Conservation (phyloP, 2,113 vertebrate genomes). For the Anser brachyrhynchus region DNA sequence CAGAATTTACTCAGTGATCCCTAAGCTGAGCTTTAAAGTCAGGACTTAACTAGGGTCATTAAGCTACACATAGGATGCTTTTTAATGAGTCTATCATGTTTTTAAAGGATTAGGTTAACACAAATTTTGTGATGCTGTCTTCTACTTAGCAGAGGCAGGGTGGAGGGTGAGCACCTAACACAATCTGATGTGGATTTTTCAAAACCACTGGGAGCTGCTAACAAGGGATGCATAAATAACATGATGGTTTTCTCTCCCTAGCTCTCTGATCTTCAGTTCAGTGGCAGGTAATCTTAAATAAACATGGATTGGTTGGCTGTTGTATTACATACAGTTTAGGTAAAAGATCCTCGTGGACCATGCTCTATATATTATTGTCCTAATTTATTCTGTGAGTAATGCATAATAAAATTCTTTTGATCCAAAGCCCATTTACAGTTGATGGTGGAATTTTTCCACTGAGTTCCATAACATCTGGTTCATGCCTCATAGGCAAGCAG, state of each 20-base stretch:
- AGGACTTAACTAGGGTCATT: background rate
- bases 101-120: background rate
- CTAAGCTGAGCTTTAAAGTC: background rate
- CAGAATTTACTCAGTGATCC: background rate
- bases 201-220: background rate
- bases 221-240: background rate
- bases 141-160: background rate
- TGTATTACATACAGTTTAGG: background rate
- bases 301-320: background rate
- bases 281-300: background rate
- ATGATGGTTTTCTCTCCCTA: background rate
- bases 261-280: background rate
- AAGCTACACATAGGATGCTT: accelerated
- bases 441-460: conserved; percentile 5
- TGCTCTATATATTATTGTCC: background rate
- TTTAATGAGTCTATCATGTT: too few relatives aligned
- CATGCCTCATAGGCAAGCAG: background rate
- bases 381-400: background rate
- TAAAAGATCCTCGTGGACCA: background rate
- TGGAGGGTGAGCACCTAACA: background rate
- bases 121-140: background rate
- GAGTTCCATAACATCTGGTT: background rate
- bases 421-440: background rate
- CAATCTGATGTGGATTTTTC: background rate
- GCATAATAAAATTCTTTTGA: background rate